Evolutionary conservation across 2,797 vertebrate genomes (phyloP), one percentile per base, ranked within the genome.

Genomic region (Melanotaenia nigrans): DNA sequence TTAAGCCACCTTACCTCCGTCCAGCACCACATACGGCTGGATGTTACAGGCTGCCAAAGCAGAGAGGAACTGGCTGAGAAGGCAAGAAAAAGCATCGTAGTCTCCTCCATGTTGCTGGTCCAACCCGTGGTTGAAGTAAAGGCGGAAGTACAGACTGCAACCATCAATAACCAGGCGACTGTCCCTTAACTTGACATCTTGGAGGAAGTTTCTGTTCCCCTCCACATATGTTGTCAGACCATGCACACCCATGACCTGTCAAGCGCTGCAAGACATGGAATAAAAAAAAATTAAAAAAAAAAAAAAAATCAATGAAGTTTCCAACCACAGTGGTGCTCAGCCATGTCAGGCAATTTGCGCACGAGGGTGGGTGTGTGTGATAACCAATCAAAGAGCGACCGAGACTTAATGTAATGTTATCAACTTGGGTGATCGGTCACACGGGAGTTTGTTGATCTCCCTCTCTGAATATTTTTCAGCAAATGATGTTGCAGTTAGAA

Each of bases 161-260:
- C 97, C 98, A 35, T 99, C 97, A 32, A 99, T 95, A 14, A 99
- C 87, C 64, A 99, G 81, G 38, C 91, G 93, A 60, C 94, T 96
- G 84, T 96, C 93, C 76, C 91, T 91, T 78, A 99, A 81, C 65
- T 92, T 96, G 72, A 97, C 49, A 66, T 96, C 93, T 18, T 87
- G 85, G 45, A 97, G 94, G 79, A 96, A 96, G 1, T 91, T 85
- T 35, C 66, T 86, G 47, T 96, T 93, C 67, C 94, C 95, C 78
- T 96, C 95, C 77, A 99, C 93, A 22, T 93, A 96, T 12, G 93
- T 95, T 62, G 95, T 95, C 49, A 99, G 87, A 3, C 98, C 98
- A 2, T 90, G 95, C 24, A 99, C 92, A 51, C 98, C 98, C 98
- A 99, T 93, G 25, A 30, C 56, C 73, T 49, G 78, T 71, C 77